Conservation (phyloP, 2,888 invertebrate species). For the Lasioglossum leucozonium region DNA sequence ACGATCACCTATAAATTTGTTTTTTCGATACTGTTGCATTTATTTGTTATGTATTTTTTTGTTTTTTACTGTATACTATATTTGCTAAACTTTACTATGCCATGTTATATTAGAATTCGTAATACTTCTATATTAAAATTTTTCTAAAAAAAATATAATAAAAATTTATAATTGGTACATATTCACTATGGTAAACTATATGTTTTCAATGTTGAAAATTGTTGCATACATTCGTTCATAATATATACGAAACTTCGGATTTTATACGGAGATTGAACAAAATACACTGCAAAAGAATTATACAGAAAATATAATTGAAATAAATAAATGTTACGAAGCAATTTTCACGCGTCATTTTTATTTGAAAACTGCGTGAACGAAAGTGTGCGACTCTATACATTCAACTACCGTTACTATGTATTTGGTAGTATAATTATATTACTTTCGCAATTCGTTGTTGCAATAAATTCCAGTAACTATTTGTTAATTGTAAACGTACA, state of each 20-base stretch:
- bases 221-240: not conserved
- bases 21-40: too few relatives aligned
- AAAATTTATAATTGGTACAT: not conserved
- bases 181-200: not conserved
- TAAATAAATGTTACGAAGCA: not conserved
- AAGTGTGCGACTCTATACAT: not conserved
- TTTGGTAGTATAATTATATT: not conserved
- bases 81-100: not conserved
- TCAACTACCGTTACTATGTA: not conserved
- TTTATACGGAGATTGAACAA: not conserved
- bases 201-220: not conserved
- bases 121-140: too few relatives aligned
- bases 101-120: too few relatives aligned
- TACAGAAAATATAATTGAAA: not conserved
- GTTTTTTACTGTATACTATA: too few relatives aligned
- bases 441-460: not conserved
- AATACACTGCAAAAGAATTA: not conserved
- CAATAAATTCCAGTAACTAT: not conserved
- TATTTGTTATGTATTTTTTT: not conserved
- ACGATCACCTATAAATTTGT: not conserved
- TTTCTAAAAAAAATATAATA: not conserved
- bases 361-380: not conserved
- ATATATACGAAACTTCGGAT: not conserved
- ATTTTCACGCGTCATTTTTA: not conserved
- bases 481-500: not conserved